Base-by-base conservation (phyloP, 2,797 vertebrate species). In the Pseudopleuronectes americanus region DNA sequence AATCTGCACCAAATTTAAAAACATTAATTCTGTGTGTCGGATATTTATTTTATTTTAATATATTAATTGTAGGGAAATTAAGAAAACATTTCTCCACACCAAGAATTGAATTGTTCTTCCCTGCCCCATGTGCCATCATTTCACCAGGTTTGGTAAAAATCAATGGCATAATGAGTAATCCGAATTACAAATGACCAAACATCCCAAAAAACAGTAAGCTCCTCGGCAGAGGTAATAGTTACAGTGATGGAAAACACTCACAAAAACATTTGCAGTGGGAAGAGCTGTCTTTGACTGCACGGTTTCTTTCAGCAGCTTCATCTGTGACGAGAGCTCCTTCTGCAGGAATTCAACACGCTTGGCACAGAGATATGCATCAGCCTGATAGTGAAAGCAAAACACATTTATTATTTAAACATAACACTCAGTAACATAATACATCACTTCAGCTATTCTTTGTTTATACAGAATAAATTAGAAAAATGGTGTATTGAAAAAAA, bases 241-340 rank as follows among this genome's bases (percentile, higher is more conserved):
- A 4, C 24, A 23, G 33, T 28, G 8, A 54, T 31, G 28, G 7
- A 31, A 31, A 16, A 21, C 77, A 95, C 97, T 95, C 92, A 99
- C 97, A 74, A 96, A 98, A 77, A 97, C 96, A 1, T 94, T 90
- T 21, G 91, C 87, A 3, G 95, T 95, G 28, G 94, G 95, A 23
- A 96, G 21, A 0, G 95, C 94, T 6, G 76, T 80, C 84, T 93
- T 96, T 31, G 94, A 64, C 16, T 90, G 91, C 49, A 97, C 76
- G 0, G 83, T 90, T 33, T 92, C 84, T 84, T 91, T 95, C 59
- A 99, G 45, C 53, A 89, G 71, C 54, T 91, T 92, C 89, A 97
- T 81, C 41, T 91, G 89, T 16, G 90, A 82, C 21, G 19, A 80
- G 24, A 98, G 83, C 24, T 97, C 92, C 21, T 72, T 84, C 61